Base-by-base conservation (phyloP, 1,140 invertebrate species). In the Drosophila subpulchrella region DNA sequence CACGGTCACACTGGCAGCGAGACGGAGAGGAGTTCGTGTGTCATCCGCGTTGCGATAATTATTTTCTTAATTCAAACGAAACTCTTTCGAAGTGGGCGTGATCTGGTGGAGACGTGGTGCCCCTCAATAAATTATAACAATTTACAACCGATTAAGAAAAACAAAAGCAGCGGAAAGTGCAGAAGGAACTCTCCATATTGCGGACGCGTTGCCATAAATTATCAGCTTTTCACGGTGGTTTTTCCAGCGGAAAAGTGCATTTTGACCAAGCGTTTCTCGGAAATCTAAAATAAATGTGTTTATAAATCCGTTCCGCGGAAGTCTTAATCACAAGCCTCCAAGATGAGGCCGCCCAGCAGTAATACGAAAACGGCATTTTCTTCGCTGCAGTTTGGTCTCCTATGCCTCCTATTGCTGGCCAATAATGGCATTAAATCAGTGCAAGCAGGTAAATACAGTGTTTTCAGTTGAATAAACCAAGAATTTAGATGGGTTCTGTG, bases 11-110 rank as follows among this genome's bases (percentile, higher is more conserved):
- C 65, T 67, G 47, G 39, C 24, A 72, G 34, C 57, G 68, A 83
- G 79, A 70, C 70, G 39, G 60, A 48, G 75, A 56, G 55, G 67
- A 66, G 79, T 50, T 44, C 67, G 80, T 83, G 81, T 83, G 81
- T 83, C 81, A 83, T 83, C 81, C 71, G 80, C 60, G 65, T 84
- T 83, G 80, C 60, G 65, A 76, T 83, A 85, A 83, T 83, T 83
- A 63, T 84, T 84, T 79, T 75, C 55, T 15, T 80, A 80, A 84
- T 80, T 80, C 58, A 42, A 82, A 84, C 80, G 63, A 56, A 78
- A 42, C 56, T 54, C 66, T 60, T 30, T 15, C 27, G 12, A 73
- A 57, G 47, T 60, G 81, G 75, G 75, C 70, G 76, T 56, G 68
- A 59, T 41, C 57, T 44, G 68, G 10, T 13, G 44, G 15, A 60